Conservation (phyloP, 2,797 vertebrate species). For the Caiman crocodilus region DNA sequence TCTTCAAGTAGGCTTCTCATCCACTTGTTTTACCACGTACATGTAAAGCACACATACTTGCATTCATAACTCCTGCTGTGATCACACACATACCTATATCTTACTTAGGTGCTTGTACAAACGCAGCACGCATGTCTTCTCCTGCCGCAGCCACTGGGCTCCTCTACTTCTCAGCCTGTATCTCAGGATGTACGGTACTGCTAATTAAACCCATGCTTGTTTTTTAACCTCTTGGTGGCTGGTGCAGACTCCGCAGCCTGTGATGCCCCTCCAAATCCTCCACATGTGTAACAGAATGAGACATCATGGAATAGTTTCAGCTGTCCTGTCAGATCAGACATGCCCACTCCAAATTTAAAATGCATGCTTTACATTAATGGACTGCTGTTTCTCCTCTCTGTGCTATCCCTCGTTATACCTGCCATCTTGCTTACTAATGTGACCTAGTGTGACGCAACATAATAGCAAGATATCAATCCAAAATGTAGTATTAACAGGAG, state of each 20-base stretch:
- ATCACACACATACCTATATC: too few relatives aligned
- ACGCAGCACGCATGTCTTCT: too few relatives aligned
- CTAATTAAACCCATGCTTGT: too few relatives aligned
- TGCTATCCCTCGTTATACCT: slow-evolving; percentile 27
- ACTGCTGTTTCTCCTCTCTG: background rate
- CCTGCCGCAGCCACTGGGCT: too few relatives aligned
- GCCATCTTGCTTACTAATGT: background rate
- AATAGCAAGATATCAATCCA: slow-evolving; percentile 45
- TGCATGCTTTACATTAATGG: slow-evolving; percentile 5
- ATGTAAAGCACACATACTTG: too few relatives aligned
- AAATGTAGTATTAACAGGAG: slow-evolving; percentile 26
- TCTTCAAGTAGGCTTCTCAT: too few relatives aligned
- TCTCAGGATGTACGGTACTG: too few relatives aligned
- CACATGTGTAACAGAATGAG: background rate
- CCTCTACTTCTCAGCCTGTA: too few relatives aligned
- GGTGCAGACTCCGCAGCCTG: background rate
- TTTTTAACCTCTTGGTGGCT: too few relatives aligned
- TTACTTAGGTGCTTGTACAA: too few relatives aligned
- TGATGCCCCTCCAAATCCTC: background rate
- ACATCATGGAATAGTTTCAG: background rate
- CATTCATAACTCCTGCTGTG: too few relatives aligned
- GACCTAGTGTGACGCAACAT: slow-evolving; percentile 9
- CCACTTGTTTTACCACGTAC: too few relatives aligned
- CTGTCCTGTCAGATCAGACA: background rate
- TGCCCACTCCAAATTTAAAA: background rate